These are phyloP conservation scores for Gephyroberyx darwinii DNA, from an alignment of 2,797 vertebrate species.

Conservation along the genomic window DNA sequence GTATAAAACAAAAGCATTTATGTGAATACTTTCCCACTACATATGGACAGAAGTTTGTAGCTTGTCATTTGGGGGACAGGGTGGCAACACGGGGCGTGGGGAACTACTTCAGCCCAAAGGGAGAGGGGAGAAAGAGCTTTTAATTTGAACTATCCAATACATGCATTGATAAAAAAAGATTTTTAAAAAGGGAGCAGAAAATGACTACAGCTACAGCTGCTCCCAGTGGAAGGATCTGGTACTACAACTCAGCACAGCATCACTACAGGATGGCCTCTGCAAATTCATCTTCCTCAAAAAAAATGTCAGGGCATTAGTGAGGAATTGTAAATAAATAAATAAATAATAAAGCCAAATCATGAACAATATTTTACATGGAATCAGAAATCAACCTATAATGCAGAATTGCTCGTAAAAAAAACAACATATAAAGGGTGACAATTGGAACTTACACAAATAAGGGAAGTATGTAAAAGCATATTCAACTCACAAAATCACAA, in stretches of 20 bases:
- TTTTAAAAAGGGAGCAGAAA: not conserved
- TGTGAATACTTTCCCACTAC: constrained; percentile 17
- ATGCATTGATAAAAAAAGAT: too few relatives aligned
- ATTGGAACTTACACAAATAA: too few relatives aligned
- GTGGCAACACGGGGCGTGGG: constrained; percentile 29
- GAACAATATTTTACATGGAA: too few relatives aligned
- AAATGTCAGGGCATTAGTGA: not conserved
- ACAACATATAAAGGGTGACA: too few relatives aligned
- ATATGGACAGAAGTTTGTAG: constrained; percentile 37
- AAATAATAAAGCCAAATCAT: too few relatives aligned
- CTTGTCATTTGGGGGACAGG: constrained; percentile 32
- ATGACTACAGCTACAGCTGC: constrained; percentile 38
- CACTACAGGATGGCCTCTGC: not conserved
- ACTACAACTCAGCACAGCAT: constrained; percentile 7
- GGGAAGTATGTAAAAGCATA: too few relatives aligned
- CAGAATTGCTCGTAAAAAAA: too few relatives aligned
- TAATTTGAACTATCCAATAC: not conserved
- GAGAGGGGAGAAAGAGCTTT: not conserved
- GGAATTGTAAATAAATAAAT: not conserved
- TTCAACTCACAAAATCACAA: too few relatives aligned
- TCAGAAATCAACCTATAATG: too few relatives aligned
- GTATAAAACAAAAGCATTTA: constrained; percentile 32
- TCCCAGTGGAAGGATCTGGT: constrained; percentile 22
- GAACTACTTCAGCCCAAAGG: constrained; percentile 1
- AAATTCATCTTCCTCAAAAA: not conserved